Conservation (phyloP, 1,140 invertebrate species). For the Brachionus sp. region DNA sequence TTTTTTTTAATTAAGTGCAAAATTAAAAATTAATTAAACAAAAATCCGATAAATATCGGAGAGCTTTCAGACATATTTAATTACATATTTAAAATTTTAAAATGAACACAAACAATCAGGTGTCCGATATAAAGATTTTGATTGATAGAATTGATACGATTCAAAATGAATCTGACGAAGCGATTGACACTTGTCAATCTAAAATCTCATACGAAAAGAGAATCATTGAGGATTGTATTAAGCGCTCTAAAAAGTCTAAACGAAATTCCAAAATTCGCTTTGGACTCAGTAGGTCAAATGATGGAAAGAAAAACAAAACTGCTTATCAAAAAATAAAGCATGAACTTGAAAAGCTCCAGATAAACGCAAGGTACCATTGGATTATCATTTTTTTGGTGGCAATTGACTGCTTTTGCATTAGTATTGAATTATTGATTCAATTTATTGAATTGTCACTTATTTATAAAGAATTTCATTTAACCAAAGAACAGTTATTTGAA, state of each 20-base stretch:
- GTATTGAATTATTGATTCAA: neutral
- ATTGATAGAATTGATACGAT: neutral
- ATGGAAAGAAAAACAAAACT: neutral
- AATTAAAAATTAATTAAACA: neutral
- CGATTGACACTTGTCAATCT: neutral
- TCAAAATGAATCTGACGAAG: neutral
- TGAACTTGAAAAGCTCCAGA: neutral
- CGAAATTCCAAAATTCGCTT: constrained; percentile 5
- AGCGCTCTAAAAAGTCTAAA: neutral
- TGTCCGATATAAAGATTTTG: neutral
- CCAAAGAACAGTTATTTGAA: neutral
- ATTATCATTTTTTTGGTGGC: constrained; percentile 2
- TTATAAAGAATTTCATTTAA: neutral
- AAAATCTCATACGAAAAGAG: neutral
- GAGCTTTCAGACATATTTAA: neutral
- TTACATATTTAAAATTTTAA: neutral
- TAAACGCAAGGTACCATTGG: neutral
- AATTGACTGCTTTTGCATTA: constrained; percentile 9
- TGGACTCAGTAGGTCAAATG: neutral
- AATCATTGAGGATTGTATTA: neutral
- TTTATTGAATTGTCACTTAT: neutral
- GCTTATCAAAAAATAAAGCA: neutral
- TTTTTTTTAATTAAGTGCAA: neutral
- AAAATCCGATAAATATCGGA: neutral
- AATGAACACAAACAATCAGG: neutral